Percentiles rank a stretch among this genome's conserved stretches.
Conservation (phyloP, 2,888 invertebrate species). For the Agrypnus murinus region DNA sequence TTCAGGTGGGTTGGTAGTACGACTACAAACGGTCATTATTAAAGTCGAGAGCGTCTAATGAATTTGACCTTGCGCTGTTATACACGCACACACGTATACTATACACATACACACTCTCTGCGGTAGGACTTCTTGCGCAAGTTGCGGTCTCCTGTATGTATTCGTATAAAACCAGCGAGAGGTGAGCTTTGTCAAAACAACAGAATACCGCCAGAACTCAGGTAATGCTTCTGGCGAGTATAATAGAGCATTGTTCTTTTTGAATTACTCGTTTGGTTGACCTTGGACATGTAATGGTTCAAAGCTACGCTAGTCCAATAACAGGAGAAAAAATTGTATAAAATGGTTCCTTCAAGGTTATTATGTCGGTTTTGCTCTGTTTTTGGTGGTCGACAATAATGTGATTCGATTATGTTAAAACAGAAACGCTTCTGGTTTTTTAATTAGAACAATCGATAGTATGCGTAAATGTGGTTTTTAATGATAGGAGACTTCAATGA, state of each 20-base stretch:
- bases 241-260: conserved; percentile 66
- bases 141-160: conserved; percentile 37
- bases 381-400: conserved; percentile 46
- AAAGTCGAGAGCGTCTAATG: conserved; percentile 41
- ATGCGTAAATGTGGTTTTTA: too few relatives aligned
- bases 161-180: background rate
- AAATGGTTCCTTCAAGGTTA: conserved; percentile 47
- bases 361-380: conserved; percentile 40
- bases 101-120: too few relatives aligned
- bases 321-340: background rate
- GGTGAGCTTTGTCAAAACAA: conserved; percentile 52
- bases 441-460: too few relatives aligned
- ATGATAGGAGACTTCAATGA: too few relatives aligned
- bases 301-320: conserved; percentile 42
- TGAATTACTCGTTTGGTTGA: conserved; percentile 59
- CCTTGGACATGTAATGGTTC: conserved; percentile 59
- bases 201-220: conserved; percentile 47
- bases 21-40: conserved; percentile 46
- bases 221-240: conserved; percentile 57
- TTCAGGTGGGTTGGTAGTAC: conserved; percentile 47
- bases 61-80: conserved; percentile 43
- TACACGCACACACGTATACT: too few relatives aligned
- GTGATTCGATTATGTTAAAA: conserved; percentile 28
- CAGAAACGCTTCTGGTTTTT: too few relatives aligned
- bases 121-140: conserved; percentile 45